phyloP scores from a whole-genome alignment of 2,888 invertebrate genomes.

The Trissolcus japonicus region DNA sequence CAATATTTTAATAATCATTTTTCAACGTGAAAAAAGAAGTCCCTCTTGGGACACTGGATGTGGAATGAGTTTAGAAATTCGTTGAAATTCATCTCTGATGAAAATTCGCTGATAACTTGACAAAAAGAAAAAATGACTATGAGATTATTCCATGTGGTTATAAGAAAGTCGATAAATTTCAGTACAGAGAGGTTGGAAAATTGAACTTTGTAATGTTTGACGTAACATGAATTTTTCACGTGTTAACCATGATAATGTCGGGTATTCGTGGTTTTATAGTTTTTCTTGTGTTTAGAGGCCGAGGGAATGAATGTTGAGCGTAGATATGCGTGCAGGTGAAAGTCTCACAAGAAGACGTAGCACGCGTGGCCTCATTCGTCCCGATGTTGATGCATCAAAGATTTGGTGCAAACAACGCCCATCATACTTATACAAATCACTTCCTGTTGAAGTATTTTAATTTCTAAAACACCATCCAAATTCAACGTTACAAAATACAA shows the following conservation, averaged over 20 bases:
- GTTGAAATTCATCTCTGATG: no score
- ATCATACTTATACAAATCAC: conserved; percentile 6
- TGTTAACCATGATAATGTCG: conserved; percentile 18
- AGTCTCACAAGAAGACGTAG: conserved; percentile 52
- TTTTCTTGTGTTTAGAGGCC: conserved; percentile 10
- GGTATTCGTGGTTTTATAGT: conserved; percentile 19
- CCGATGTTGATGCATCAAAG: conserved; percentile 33
- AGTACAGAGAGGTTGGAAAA: background rate
- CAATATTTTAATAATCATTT: no score
- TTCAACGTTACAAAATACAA: no score
- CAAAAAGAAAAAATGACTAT: no score
- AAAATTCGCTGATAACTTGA: no score
- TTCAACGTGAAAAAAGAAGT: no score
- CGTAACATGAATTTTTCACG: conserved; percentile 15
- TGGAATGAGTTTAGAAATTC: no score
- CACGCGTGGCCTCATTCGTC: conserved; percentile 54
- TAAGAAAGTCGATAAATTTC: no score
- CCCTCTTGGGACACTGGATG: no score
- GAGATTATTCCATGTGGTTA: no score
- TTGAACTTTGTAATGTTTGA: conserved; percentile 13
- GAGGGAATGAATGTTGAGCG: conserved; percentile 27
- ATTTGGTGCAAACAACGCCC: conserved; percentile 34
- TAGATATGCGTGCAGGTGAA: conserved; percentile 53
- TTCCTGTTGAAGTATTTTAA: background rate
- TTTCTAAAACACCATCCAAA: no score